A percentile compares a stretch with the other conserved stretches of the same genome.
Evolutionary conservation across 64 coral and sea anemone genomes (phyloP).

Genomic region (Stichodactyla mertensii): DNA sequence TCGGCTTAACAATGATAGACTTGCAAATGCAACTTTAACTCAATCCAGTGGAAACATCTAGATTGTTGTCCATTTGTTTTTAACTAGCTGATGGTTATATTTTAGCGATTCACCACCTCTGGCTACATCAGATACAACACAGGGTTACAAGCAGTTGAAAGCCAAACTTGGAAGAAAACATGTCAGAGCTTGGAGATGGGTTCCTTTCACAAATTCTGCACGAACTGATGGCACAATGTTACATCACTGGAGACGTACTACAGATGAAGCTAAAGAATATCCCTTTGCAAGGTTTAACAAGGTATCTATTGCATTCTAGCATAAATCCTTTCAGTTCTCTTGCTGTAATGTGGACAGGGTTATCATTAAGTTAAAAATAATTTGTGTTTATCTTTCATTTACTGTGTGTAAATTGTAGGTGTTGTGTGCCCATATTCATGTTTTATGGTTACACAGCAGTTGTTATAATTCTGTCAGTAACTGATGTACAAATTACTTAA

Average conservation of each 20-base stretch:
- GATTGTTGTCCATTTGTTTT: too few species aligned
- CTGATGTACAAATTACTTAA: not conserved
- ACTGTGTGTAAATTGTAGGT: too few species aligned
- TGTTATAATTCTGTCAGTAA: not conserved
- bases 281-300: conserved; percentile 99
- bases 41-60: too few species aligned
- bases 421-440: too few species aligned
- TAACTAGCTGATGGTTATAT: not conserved
- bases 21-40: too few species aligned
- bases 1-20: too few species aligned
- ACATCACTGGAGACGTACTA: conserved; percentile 86
- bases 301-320: conserved; percentile 24
- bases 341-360: too few species aligned
- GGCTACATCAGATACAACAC: conserved; percentile 69
- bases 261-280: conserved; percentile 95
- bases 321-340: too few species aligned
- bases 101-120: conserved; percentile 81
- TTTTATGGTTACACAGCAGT: too few species aligned
- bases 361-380: too few species aligned
- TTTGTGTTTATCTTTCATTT: too few species aligned
- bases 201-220: conserved; percentile 89
- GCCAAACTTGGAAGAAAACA: conserved; percentile 89
- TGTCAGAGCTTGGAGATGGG: conserved; percentile 88
- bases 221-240: conserved; percentile 86
- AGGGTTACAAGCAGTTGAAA: conserved; percentile 99